phyloP scores from a whole-genome alignment of 1,140 invertebrate species.

The Drosophila azteca region DNA sequence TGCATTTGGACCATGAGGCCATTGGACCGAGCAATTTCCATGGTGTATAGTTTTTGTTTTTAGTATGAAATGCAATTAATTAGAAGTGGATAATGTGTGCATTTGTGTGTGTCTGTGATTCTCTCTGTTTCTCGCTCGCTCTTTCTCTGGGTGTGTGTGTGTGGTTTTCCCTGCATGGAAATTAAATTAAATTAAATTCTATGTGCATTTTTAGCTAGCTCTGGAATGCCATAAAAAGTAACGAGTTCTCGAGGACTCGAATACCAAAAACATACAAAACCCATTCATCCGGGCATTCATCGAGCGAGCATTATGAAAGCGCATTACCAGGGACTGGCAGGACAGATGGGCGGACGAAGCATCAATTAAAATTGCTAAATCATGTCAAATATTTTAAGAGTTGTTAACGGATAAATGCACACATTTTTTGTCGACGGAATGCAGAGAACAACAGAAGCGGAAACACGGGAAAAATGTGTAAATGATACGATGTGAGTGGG shows the following conservation, averaged over 20 bases:
- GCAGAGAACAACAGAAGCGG: too few relatives aligned
- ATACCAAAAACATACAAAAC: slow-evolving; percentile 8
- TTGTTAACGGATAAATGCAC: neutral
- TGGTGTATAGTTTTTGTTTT: slow-evolving; percentile 20
- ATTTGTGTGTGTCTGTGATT: slow-evolving; percentile 17
- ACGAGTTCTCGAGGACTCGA: neutral
- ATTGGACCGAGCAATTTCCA: neutral
- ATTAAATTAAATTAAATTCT: slow-evolving; percentile 48
- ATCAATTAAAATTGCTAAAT: slow-evolving; percentile 13
- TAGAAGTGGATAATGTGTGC: slow-evolving; percentile 54
- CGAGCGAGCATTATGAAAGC: slow-evolving; percentile 27
- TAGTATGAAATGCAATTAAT: slow-evolving; percentile 59
- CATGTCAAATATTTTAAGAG: slow-evolving; percentile 20
- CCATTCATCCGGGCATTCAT: slow-evolving; percentile 5
- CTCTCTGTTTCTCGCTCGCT: neutral
- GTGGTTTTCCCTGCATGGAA: slow-evolving; percentile 10
- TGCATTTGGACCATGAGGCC: slow-evolving; percentile 11
- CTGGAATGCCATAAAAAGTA: too few relatives aligned
- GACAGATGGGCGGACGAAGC: neutral
- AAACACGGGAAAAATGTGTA: too few relatives aligned
- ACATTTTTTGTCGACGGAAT: too few relatives aligned
- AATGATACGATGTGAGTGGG: too few relatives aligned
- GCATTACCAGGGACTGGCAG: slow-evolving; percentile 6
- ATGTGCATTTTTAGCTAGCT: slow-evolving; percentile 26
- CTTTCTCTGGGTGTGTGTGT: neutral